These are phyloP conservation scores for Procavia capensis DNA, from an alignment of 2,113 vertebrate species.

Conservation along the genomic window DNA sequence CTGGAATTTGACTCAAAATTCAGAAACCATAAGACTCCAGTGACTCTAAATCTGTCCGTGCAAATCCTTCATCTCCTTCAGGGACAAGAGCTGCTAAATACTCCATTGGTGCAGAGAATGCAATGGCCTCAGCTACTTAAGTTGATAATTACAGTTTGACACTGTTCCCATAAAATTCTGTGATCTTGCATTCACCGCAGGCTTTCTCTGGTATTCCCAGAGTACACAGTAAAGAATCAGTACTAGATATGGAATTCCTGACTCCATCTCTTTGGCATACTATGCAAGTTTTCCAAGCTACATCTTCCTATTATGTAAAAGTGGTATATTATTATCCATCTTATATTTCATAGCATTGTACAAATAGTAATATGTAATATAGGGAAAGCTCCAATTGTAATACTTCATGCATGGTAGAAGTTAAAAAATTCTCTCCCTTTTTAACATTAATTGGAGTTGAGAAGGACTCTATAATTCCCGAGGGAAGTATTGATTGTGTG, in stretches of 20 bases:
- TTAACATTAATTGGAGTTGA: not conserved
- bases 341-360: not conserved
- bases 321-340: not conserved
- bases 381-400: not conserved
- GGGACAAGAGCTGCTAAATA: conserved; percentile 35
- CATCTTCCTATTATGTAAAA: not conserved
- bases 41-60: conserved; percentile 55
- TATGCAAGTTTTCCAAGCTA: not conserved
- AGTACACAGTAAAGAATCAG: not conserved
- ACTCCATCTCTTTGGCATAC: not conserved
- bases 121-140: not conserved
- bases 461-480: not conserved
- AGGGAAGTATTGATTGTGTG: conserved; percentile 36
- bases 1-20: conserved; percentile 73
- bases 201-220: not conserved
- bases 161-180: not conserved
- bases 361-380: not conserved
- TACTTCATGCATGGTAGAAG: not conserved
- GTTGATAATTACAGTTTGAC: conserved; percentile 25
- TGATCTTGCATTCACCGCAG: not conserved
- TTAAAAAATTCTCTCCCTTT: not conserved
- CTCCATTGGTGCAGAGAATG: not conserved
- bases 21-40: conserved; percentile 31
- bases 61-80: not conserved
- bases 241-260: not conserved